Evolutionary conservation across 2,113 vertebrate genomes (phyloP), one percentile per base, ranked within the genome.

Genomic region (Rhipidura dahli): DNA sequence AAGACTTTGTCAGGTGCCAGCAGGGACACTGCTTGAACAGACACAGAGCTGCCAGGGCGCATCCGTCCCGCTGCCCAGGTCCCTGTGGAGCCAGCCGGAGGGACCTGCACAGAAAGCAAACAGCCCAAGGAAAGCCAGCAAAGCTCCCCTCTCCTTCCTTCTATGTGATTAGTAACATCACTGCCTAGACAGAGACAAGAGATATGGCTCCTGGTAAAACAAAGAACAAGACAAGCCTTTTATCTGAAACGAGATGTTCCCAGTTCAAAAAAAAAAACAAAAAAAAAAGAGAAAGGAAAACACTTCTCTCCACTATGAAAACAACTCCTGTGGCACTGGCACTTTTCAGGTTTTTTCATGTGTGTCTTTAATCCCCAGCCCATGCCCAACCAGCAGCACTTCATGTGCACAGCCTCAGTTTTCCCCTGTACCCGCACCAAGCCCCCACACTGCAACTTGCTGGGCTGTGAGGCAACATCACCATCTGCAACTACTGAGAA

Each of bases 21-120:
- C 17, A 9, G 59, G 1, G 49, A 77, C 86, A 23, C 31, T 6
- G 45, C 50, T n/a, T 2, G 2, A 39, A 9, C 9, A 57, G 70
- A 68, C 15, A 3, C 40, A 5, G 45, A 44, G 45, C 23, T 17
- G 37, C 56, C 87, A 27, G 39, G 61, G 45, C 8, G 6, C 45
- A 40, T 28, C 26, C 21, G 1, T 10, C 10, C 18, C 6, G 1
- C 19, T 1, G 1, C 0, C 0, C 27, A 1, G 18, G 20, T 13
- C 44, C 27, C 73, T 6, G 4, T 0, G 9, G 6, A 14, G 26
- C 39, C 79, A 26, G 81, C 39, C 13, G 0, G 9, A 30, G 56
- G 37, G 2, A 27, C 42, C 61, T 44, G 44, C 7, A 23, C 9
- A 0, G 53, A 84, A 45, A 39, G 42, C 83, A 61, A 65, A 82